phyloP scores from a whole-genome alignment of 2,797 vertebrate species.

The Malacoraja senta region DNA sequence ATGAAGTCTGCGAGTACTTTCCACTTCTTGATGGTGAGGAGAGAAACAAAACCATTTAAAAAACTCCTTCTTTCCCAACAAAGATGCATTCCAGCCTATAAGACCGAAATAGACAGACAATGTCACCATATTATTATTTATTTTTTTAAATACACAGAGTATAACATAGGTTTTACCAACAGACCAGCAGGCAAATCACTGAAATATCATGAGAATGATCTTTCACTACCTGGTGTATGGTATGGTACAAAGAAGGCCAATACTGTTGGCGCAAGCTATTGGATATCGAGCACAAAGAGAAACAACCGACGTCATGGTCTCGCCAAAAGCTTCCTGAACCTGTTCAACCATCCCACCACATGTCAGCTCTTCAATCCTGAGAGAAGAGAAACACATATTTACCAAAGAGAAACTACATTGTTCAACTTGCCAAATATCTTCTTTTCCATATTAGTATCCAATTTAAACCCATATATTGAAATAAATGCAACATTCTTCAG shows the following conservation, averaged over 20 bases:
- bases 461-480: neutral
- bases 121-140: too few species aligned
- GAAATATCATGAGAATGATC: neutral
- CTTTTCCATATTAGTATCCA: neutral
- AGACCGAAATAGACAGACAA: neutral
- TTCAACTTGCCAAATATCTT: neutral
- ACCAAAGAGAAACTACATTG: neutral
- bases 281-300: conserved; percentile 92
- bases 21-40: neutral
- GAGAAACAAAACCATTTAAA: neutral
- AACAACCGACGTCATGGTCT: conserved; percentile 96
- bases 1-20: neutral
- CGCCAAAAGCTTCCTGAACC: conserved; percentile 94
- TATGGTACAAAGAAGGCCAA: conserved; percentile 90
- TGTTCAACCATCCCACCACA: conserved; percentile 98
- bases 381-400: conserved; percentile 38
- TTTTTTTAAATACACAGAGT: neutral
- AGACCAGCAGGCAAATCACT: neutral
- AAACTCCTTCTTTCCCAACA: too few species aligned
- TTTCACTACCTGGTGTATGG: conserved; percentile 83
- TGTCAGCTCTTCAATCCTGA: conserved; percentile 89
- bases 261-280: conserved; percentile 95
- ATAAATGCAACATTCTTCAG: neutral
- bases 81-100: neutral
- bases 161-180: neutral